Evolutionary conservation across 2,113 vertebrate species (phyloP).

Genomic region (Scartelaos histophorus): DNA sequence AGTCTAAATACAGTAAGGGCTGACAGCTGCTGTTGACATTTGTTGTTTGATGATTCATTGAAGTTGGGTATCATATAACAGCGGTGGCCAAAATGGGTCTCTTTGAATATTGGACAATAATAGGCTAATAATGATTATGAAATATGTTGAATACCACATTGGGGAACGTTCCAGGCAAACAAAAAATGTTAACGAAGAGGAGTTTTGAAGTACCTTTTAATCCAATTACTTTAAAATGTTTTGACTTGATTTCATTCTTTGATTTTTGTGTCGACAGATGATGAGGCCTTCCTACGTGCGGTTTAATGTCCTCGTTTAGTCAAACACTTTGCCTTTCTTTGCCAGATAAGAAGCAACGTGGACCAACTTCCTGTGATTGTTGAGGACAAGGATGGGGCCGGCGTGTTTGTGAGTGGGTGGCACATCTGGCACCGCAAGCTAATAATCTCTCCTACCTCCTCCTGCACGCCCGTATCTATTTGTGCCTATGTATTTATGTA

Average conservation of each 20-base stretch:
- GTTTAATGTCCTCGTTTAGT: constrained; percentile 34
- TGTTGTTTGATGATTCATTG: neutral
- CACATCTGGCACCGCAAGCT: constrained; percentile 70
- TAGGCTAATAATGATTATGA: neutral
- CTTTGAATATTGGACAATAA: neutral
- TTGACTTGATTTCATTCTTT: neutral
- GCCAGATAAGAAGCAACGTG: constrained; percentile 42
- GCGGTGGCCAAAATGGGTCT: neutral
- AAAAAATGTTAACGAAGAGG: too few species aligned
- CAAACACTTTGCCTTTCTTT: constrained; percentile 26
- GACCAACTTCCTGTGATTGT: constrained; percentile 70
- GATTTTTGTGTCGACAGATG: constrained; percentile 19
- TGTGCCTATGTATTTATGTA: constrained; percentile 24
- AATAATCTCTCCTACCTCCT: constrained; percentile 43
- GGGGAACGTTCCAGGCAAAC: too few species aligned
- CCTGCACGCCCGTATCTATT: constrained; percentile 5
- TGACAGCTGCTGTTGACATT: constrained; percentile 2
- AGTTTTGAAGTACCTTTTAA: too few species aligned
- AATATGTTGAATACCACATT: neutral
- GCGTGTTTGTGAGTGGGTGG: constrained; percentile 63
- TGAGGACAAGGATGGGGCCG: constrained; percentile 56
- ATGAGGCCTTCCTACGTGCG: constrained; percentile 14
- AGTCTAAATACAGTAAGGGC: neutral
- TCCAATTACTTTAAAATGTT: too few species aligned
- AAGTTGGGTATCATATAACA: neutral